These are phyloP conservation scores for Hyposoter dolosus DNA, from an alignment of 2,888 invertebrate genomes.

Conservation along the genomic window DNA sequence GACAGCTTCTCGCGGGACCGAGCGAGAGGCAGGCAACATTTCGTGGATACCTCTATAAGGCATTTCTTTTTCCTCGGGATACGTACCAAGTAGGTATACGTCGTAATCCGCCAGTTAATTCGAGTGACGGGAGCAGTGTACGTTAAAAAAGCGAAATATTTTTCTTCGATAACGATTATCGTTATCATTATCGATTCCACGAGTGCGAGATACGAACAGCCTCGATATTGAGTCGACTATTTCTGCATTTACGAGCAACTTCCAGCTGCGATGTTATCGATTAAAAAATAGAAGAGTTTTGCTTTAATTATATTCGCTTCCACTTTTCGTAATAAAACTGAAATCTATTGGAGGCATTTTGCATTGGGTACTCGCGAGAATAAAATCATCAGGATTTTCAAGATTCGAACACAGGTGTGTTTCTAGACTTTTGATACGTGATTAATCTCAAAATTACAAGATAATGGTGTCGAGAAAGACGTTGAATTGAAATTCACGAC, in stretches of 20 bases:
- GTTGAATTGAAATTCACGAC: neutral
- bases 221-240: neutral
- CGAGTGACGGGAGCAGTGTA: neutral
- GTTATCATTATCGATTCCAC: neutral
- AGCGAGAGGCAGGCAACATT: slow-evolving; percentile 62
- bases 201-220: neutral
- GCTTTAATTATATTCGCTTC: neutral
- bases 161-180: neutral
- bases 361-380: neutral
- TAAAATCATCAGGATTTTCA: neutral
- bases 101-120: neutral
- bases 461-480: neutral
- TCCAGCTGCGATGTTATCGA: neutral
- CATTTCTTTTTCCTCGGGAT: slow-evolving; percentile 28
- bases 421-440: neutral
- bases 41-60: slow-evolving; percentile 52
- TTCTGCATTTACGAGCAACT: neutral
- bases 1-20: slow-evolving; percentile 77
- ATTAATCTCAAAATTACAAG: neutral
- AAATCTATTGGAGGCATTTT: neutral
- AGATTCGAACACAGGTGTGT: neutral
- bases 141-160: neutral
- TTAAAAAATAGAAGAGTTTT: neutral
- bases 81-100: neutral
- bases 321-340: neutral